Percentiles rank a stretch among this genome's conserved stretches.
Evolutionary conservation across 2,797 vertebrate genomes (phyloP).

Genomic region (Platyrinchus mystaceus): DNA sequence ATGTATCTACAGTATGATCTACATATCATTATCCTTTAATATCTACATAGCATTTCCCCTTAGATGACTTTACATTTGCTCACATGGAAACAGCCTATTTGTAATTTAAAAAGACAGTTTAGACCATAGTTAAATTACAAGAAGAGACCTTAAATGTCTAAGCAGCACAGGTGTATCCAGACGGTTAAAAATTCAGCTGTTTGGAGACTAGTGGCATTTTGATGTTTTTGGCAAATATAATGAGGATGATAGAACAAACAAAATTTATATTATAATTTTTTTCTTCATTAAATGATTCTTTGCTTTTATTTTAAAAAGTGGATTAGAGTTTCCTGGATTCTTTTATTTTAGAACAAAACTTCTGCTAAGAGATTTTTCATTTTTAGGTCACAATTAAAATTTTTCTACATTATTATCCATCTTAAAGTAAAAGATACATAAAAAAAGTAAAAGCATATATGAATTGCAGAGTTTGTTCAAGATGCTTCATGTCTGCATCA

Average conservation of each 20-base stretch:
- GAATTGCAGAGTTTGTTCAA: not conserved
- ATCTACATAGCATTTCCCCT: not conserved
- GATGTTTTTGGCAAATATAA: not conserved
- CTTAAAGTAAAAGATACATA: not conserved
- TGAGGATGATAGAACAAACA: not conserved
- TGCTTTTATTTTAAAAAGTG: not conserved
- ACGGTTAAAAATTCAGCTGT: not conserved
- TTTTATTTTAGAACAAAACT: not conserved
- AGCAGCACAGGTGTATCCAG: not conserved
- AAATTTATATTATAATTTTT: not conserved
- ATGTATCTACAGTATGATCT: not conserved
- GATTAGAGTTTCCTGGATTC: not conserved
- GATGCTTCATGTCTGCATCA: not conserved
- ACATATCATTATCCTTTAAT: not conserved
- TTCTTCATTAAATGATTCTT: not conserved
- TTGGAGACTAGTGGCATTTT: not conserved
- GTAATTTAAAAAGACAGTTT: not conserved
- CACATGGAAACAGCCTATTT: not conserved
- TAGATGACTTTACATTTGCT: not conserved
- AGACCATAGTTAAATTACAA: not conserved
- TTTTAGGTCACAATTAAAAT: not conserved
- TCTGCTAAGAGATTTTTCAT: not conserved
- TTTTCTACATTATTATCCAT: not conserved
- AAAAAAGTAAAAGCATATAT: rapidly evolving
- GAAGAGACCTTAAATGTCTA: not conserved